Base-by-base conservation (phyloP, 2,888 invertebrate species). In the Lasioglossum zephyrum region DNA sequence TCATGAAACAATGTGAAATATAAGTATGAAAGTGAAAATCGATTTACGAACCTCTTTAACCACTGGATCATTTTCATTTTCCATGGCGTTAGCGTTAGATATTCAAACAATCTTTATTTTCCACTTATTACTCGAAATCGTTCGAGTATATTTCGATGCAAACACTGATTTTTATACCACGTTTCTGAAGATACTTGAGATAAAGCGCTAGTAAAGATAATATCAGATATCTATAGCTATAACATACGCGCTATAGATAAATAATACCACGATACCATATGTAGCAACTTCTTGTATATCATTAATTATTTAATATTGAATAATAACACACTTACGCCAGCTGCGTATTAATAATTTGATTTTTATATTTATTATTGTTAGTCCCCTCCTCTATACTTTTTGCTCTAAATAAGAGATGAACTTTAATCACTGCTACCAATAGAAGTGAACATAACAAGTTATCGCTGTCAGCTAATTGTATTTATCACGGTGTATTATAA, bases 31-130 rank as follows among this genome's bases (percentile, higher is more conserved):
- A 73, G 57, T 36, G n/a, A n/a, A 44, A 16, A 76, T 73, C 16
- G 8, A 26, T 39, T 72, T 77, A 82, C 86, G 36, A 87, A 94
- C 94, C 92, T 94, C 94, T 85, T 93, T 93, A 36, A 94, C 87
- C 11, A 94, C 92, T 11, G 93, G 93, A 91, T 94, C 94, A 66
- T 83, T 82, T 31, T 94, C 93, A 74, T 89, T 88, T 36, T 94
- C 93, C 88, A 91, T 90, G 1, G 69, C 53, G 82, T 83, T 85
- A 66, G 83, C 13, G 22, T 69, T 63, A 57, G 81, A 78, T 75
- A 84, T 84, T 84, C 79, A 66, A 82, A 83, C 13, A 76, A 41
- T 66, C 18, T 41, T 66, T 53, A 84, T 6, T 69, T 72, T 13
- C 11, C 11, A 49, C 4, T 49, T 60, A 72, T 79, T 1, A 0